These are phyloP conservation scores for Mastacembelus armatus DNA, from an alignment of 2,797 vertebrate species.

Conservation along the genomic window DNA sequence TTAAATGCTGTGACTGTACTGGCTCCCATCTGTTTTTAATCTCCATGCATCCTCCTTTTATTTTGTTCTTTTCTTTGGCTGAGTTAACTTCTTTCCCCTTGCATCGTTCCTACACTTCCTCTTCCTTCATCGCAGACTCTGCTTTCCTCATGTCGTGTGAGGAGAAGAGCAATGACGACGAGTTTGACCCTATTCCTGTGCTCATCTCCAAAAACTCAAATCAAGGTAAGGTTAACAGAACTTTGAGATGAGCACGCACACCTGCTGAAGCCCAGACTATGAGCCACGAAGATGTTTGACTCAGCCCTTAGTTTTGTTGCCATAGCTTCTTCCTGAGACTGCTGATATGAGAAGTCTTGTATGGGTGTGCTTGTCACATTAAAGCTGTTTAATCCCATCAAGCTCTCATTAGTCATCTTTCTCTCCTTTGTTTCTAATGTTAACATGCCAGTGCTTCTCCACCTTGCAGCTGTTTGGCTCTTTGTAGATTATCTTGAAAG, in stretches of 20 bases:
- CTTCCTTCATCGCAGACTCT: conserved; percentile 88
- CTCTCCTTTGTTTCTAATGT: conserved; percentile 43
- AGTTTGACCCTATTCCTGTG: conserved; percentile 99
- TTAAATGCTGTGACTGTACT: conserved; percentile 48
- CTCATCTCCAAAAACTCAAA: conserved; percentile 97
- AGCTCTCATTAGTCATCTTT: conserved; percentile 60
- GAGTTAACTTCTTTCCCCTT: conserved; percentile 82
- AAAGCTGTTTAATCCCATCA: conserved; percentile 61
- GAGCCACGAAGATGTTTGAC: conserved; percentile 46
- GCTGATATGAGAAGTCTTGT: conserved; percentile 56
- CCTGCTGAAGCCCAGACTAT: conserved; percentile 47
- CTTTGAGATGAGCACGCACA: conserved; percentile 58
- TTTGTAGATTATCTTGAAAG: conserved; percentile 50
- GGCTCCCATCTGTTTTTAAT: conserved; percentile 58
- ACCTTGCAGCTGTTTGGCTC: conserved; percentile 56
- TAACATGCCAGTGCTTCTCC: conserved; percentile 32
- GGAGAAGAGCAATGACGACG: conserved; percentile 94
- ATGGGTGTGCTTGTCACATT: conserved; percentile 56
- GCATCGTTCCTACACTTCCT: conserved; percentile 63
- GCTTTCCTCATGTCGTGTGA: conserved; percentile 93
- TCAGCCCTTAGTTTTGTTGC: conserved; percentile 19
- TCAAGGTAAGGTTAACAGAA: conserved; percentile 92
- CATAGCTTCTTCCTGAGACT: conserved; percentile 38
- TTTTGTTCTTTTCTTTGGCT: conserved; percentile 77
- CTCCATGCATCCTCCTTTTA: conserved; percentile 51